A percentile compares a stretch with the other conserved stretches of the same genome.
Evolutionary conservation across 2,797 vertebrate species (phyloP).

Genomic region (Sebastes flavidus): DNA sequence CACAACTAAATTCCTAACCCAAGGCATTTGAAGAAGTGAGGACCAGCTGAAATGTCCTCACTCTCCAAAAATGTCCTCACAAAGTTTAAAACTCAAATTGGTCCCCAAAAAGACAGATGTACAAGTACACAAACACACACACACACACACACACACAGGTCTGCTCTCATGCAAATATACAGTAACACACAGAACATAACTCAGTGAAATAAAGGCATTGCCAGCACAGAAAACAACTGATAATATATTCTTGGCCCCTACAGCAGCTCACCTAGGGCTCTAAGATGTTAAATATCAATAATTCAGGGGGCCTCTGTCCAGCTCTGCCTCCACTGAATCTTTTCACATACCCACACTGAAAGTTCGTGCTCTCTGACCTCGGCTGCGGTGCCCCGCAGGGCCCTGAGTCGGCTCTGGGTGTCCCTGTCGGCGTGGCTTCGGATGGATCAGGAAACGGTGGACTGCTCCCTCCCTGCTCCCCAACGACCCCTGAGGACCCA

Average conservation of each 20-base stretch:
- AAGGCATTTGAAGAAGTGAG: too few relatives aligned
- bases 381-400: slow-evolving; percentile 29
- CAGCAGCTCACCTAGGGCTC: not conserved
- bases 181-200: not conserved
- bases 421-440: slow-evolving; percentile 40
- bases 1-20: too few relatives aligned
- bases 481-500: slow-evolving; percentile 49
- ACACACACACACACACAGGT: not conserved
- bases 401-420: slow-evolving; percentile 13
- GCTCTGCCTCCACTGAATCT: not conserved
- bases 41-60: not conserved
- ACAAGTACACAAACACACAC: not conserved
- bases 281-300: not conserved
- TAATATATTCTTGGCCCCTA: not conserved
- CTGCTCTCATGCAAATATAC: not conserved
- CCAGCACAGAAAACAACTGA: not conserved
- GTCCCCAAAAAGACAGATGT: not conserved
- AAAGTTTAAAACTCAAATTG: not conserved
- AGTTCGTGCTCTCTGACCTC: slow-evolving; percentile 42
- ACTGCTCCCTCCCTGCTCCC: slow-evolving; percentile 37
- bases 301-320: not conserved
- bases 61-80: not conserved
- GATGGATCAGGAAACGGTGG: slow-evolving; percentile 55
- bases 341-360: slow-evolving; percentile 6
- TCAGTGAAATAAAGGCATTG: not conserved